Evolutionary conservation across 1,140 invertebrate genomes (phyloP), one percentile per base, ranked within the genome.

Genomic region (Saccostrea cuccullata): DNA sequence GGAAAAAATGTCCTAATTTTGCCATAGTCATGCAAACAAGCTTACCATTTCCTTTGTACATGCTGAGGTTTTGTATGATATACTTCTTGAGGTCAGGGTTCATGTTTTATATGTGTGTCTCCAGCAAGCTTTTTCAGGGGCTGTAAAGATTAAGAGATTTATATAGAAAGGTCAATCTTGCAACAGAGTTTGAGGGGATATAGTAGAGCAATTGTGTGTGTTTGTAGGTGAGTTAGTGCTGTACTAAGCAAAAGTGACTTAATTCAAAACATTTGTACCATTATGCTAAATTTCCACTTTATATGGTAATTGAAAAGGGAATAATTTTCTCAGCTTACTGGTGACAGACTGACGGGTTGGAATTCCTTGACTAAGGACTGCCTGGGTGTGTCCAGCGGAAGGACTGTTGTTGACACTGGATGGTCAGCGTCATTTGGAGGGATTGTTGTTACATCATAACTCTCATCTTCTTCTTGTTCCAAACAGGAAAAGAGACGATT

Each of bases 101-200:
- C 91, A 95, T 94, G 83, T 93, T 84, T 64, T 91, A 95, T 93
- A 86, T 93, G 91, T 13, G 94, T 95, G 55, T 95, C 93, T 11
- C 91, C 94, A 77, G 93, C 92, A 40, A 93, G 70, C 85, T 93
- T 93, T 70, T 86, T 88, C 64, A 60, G 55, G 5, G 92, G 91
- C 92, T 92, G 86, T 82, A 90, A 84, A 84, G 55, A 30, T 23
- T 40, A 84, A n/a, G 3, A 40, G 47, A 47, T 47, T 47, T 47
- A 47, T 47, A 47, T 8, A 47, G 0, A 47, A 36, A 36, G 30
- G 30, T 36, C 30, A 36, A 36, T 36, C 30, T 2, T 2, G 2
- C 30, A 36, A 36, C 30, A 36, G 30, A 36, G 30, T 36, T 36
- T 0, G 30, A 36, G 2, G 30, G 30, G 30, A 36, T 36, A 36